Base-by-base conservation (phyloP, 2,888 invertebrate species). In the Pyrochroa serraticornis region DNA sequence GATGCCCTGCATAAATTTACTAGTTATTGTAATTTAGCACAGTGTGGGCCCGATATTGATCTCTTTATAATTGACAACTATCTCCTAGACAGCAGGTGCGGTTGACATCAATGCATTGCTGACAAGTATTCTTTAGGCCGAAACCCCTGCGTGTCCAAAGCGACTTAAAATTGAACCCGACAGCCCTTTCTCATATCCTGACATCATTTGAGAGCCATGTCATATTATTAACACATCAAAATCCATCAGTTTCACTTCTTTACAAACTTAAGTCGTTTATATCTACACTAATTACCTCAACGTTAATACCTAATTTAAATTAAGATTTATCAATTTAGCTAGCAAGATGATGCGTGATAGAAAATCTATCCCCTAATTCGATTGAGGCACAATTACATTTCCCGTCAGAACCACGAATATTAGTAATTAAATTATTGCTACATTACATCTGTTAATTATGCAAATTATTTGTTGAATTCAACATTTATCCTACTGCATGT, bases 91-190 rank as follows among this genome's bases (percentile, higher is more conserved):
- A 68, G 65, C 69, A 67, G 69, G 67, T 70, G 69, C 62, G 60
- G 59, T 66, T 70, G 69, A 67, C 68, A 68, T 66, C 58, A 64
- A 66, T 62, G 65, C 67, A 64, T 68, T 62, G 68, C 62, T 67
- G 66, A 66, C 65, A 69, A 69, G 69, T 66, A 67, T 65, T 67
- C 65, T 68, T 64, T 67, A 65, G 63, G 59, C 58, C 62, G 58
- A 58, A 61, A 62, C 45, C 55, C 51, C 58, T 56, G 58, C 60
- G 53, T 63, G 63, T 65, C 68, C 63, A 56, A 66, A 60, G 62
- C 61, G 56, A 66, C 63, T 67, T 64, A 63, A 67, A 67, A 53
- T 59, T 45, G 57, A 58, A 58, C 62, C 56, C 60, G 58, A 54
- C 61, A 61, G 64, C 57, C 63, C 63, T 64, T 67, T 68, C 63